Evolutionary conservation across 1,140 invertebrate genomes (phyloP), one percentile per base, ranked within the genome.

Genomic region (Trissolcus basalis): DNA sequence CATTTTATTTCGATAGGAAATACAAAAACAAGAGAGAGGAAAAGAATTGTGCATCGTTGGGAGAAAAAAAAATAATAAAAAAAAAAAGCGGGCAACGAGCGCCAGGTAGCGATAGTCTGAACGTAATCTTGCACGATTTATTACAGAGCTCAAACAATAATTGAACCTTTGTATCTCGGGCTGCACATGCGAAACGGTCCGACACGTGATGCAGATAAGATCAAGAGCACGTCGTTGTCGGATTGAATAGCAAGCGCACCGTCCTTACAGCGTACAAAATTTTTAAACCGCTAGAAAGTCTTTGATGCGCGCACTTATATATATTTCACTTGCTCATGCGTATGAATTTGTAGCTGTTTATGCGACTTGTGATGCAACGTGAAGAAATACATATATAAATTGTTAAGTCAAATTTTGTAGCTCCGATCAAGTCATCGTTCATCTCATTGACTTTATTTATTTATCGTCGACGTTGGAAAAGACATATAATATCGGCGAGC

Each of bases 91-190:
- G 19, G 2, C 19, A 39, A 39, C n/a, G 36, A 39, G n/a, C n/a
- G 36, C 35, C 63, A 58, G 54, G 47, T 51, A 58, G 63, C 47
- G 33, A 48, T 41, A 41, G 35, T 56, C 33, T 55, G 44, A 65
- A 41, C 32, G 27, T 44, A 60, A 69, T 69, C 55, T 27, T 27
- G 19, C 19, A 27, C 19, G 19, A 69, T 69, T 69, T 69, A 69
- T 69, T 60, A 49, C 47, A 16, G 9, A 54, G 55, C 16, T 9
- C 15, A 49, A 60, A 69, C 55, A 69, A 69, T 69, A 69, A 69
- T 69, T 69, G 56, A 54, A 60, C 43, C 41, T 53, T 48, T 13
- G 65, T 69, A 11, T 53, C 48, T 60, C 16, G 49, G 33, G 32
- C 10, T 19, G 36, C 47, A 54, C 50, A 68, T 69, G 49, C 43